Evolutionary conservation across 2,888 invertebrate species (phyloP).

Genomic region (Quadroppia sp.): DNA sequence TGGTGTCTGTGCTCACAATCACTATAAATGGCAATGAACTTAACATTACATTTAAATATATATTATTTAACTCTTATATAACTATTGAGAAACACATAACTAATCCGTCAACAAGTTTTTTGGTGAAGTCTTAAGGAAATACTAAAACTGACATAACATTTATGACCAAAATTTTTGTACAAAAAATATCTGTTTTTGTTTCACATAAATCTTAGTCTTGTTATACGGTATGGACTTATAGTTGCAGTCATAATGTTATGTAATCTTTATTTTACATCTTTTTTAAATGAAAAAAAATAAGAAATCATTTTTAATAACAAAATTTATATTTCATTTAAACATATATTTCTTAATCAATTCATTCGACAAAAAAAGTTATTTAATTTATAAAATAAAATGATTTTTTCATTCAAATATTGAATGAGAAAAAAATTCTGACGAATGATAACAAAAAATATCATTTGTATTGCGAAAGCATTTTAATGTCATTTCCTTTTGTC

Average conservation of each 20-base stretch:
- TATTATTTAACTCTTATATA: neutral
- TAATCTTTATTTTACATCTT: too few relatives aligned
- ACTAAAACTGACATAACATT: neutral
- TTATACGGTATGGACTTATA: too few relatives aligned
- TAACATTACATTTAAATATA: neutral
- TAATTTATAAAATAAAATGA: neutral
- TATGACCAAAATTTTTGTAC: neutral
- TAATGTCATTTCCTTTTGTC: too few relatives aligned
- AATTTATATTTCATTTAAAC: too few relatives aligned
- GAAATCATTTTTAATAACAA: too few relatives aligned
- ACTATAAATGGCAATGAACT: slow-evolving; percentile 34
- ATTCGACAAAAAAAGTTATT: neutral
- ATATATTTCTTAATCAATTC: too few relatives aligned
- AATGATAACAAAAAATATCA: neutral
- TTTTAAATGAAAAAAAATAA: neutral
- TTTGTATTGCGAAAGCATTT: neutral
- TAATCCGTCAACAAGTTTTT: slow-evolving; percentile 9
- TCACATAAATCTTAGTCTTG: neutral
- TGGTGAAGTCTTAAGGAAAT: neutral
- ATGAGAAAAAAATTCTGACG: neutral
- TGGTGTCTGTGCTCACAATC: neutral
- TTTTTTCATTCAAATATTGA: neutral
- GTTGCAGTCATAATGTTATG: neutral
- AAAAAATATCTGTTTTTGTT: too few relatives aligned
- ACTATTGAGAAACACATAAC: neutral